Base-by-base conservation (phyloP, 92 coral and sea anemone species). In the Muricea muricata region DNA sequence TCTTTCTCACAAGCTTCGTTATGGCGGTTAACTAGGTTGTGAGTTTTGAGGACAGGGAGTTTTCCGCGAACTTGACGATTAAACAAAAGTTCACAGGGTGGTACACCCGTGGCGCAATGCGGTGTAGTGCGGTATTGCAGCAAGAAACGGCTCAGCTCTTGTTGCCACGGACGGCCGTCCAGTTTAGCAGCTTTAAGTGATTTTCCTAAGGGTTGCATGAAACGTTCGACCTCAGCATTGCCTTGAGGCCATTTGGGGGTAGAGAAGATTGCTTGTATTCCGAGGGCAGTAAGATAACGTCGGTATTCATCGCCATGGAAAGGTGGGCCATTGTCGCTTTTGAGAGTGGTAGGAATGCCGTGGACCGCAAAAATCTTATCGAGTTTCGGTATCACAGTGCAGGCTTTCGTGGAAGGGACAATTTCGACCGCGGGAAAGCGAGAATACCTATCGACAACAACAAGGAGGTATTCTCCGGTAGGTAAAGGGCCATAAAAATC, bases 21-120 rank as follows among this genome's bases (percentile, higher is more conserved):
- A 17, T 52, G 60, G 2, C 18, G 15, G 60, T 52, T 13, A 15
- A 52, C 4, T 3, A 52, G 15, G 23, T 48, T 48, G 17, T 20
- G 60, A 0, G 1, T 6, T 2, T 52, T 10, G 18, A 52, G 20
- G 23, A 52, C 20, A 18, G 60, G 60, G 5, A 52, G 60, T 17
- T 52, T 52, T 2, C 60, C 60, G 4, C 20, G 15, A 18, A 52
- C 60, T 52, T 15, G 15, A 2, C 60, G 60, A 52, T 52, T 52
- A 18, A 80, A 87, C 75, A 87, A 31, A 20, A 87, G 73, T 34
- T 80, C 75, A 23, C 86, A 73, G 14, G 81, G 87, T 73, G 74
- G 60, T 10, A 87, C 76, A 29, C 87, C 66, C 35, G 90, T 80
- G 18, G 82, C 81, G 58, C 81, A 70, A 66, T 72, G 81, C 3